Evolutionary conservation across 1,140 invertebrate genomes (phyloP).

Genomic region (Drusus annulatus): DNA sequence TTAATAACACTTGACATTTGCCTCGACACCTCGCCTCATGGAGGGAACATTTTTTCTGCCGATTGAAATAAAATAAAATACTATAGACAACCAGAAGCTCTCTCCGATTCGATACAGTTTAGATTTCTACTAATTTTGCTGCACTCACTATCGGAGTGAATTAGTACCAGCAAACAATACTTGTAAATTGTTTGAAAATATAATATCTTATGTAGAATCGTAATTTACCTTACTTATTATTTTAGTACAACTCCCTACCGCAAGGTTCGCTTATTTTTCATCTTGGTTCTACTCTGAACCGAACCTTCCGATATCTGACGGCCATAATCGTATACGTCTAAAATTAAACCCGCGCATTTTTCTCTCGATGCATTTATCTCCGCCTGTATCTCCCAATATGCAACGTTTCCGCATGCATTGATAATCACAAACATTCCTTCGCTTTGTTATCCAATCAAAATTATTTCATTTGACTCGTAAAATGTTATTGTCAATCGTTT

Average conservation of each 20-base stretch:
- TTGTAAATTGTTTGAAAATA: neutral
- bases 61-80: neutral
- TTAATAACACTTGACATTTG: neutral
- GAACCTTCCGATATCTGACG: no score
- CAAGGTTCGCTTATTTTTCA: no score
- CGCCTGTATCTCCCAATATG: neutral
- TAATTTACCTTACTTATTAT: no score
- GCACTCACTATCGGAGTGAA: no score
- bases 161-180: no score
- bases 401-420: slow-evolving; percentile 12
- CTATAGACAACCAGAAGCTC: no score
- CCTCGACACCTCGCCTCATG: neutral
- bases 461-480: neutral
- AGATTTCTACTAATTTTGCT: no score
- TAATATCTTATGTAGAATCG: neutral
- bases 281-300: no score
- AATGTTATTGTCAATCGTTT: slow-evolving; percentile 3
- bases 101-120: no score
- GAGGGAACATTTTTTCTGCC: slow-evolving; percentile 10
- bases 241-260: no score
- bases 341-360: slow-evolving; percentile 29
- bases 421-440: neutral
- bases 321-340: neutral
- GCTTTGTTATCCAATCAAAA: neutral
- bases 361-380: neutral